These are phyloP conservation scores for Melopsittacus undulatus DNA, from an alignment of 2,797 vertebrate species.

Conservation along the genomic window DNA sequence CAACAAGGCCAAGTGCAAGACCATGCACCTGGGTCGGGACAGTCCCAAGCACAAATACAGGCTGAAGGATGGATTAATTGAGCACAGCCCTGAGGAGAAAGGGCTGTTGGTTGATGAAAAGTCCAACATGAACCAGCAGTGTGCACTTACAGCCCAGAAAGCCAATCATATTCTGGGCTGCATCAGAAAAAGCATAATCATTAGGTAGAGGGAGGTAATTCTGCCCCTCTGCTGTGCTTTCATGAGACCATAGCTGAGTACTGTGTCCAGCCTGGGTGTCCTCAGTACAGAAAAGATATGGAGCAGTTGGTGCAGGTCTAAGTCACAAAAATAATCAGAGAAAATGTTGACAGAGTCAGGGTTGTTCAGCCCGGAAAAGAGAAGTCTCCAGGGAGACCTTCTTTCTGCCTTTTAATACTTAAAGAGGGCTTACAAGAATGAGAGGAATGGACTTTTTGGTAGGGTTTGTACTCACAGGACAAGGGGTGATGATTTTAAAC, in stretches of 20 bases:
- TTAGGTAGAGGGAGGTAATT: not conserved
- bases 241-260: not conserved
- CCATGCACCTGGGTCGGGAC: not conserved
- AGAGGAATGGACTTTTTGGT: not conserved
- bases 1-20: not conserved
- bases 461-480: no score
- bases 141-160: not conserved
- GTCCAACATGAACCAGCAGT: not conserved
- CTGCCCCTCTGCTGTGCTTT: not conserved
- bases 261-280: not conserved
- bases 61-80: not conserved
- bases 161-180: not conserved
- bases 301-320: not conserved
- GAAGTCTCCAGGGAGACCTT: not conserved
- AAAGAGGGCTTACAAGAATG: not conserved
- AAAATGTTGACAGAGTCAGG: not conserved
- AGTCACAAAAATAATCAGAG: not conserved
- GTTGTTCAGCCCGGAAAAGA: not conserved
- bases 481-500: not conserved
- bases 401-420: not conserved
- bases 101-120: not conserved
- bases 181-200: not conserved
- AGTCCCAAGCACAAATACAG: not conserved
- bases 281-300: not conserved
- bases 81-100: not conserved